phyloP scores from a whole-genome alignment of 1,140 invertebrate species.

The Drosophila equinoxialis region DNA sequence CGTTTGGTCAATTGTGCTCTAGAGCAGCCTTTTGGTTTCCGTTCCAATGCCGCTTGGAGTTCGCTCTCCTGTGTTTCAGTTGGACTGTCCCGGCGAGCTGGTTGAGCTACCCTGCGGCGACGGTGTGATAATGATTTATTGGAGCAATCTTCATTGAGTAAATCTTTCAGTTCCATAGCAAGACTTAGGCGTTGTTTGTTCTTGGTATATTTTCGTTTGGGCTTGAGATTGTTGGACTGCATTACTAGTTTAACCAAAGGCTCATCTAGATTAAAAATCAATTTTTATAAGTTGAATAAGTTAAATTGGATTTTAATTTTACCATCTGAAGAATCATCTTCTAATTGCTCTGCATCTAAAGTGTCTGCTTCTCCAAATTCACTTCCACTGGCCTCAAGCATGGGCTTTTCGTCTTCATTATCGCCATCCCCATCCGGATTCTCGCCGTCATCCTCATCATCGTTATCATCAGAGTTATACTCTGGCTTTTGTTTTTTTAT shows the following conservation, averaged over 20 bases:
- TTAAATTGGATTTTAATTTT: background rate
- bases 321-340: constrained; percentile 42
- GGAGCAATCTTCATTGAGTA: constrained; percentile 38
- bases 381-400: constrained; percentile 22
- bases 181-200: constrained; percentile 9
- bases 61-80: constrained; percentile 43
- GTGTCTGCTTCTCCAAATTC: constrained; percentile 10
- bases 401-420: constrained; percentile 18
- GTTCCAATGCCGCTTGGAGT: constrained; percentile 55
- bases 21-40: constrained; percentile 69
- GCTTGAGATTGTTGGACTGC: constrained; percentile 40
- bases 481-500: constrained; percentile 30
- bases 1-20: constrained; percentile 61
- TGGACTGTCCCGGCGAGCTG: background rate
- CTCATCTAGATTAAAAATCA: constrained; percentile 40
- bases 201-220: constrained; percentile 48
- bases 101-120: background rate
- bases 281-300: background rate
- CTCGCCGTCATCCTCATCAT: background rate
- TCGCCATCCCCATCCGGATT: background rate
- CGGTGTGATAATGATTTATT: background rate
- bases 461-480: constrained; percentile 14
- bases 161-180: constrained; percentile 49
- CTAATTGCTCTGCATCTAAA: constrained; percentile 8
- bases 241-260: constrained; percentile 54